phyloP scores from a whole-genome alignment of 1,140 invertebrate genomes.

The Pteromalus puparum region DNA sequence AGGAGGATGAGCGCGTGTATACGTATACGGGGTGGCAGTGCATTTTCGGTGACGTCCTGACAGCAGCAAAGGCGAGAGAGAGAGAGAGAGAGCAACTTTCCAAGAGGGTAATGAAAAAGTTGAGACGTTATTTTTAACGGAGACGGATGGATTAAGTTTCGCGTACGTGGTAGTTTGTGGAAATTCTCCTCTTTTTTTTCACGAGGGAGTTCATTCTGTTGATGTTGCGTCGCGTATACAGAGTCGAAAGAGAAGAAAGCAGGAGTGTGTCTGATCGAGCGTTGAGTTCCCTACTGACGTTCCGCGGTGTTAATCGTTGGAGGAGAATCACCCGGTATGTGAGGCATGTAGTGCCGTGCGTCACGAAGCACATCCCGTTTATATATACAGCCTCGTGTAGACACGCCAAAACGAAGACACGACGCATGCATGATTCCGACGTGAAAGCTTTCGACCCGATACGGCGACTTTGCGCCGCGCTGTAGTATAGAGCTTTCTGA shows the following conservation, averaged over 20 bases:
- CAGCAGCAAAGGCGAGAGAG: neutral
- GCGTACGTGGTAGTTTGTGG: neutral
- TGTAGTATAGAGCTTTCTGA: neutral
- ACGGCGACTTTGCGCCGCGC: neutral
- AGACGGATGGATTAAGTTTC: neutral
- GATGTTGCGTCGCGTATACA: neutral
- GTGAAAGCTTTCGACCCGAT: conserved; percentile 21
- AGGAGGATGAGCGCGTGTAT: neutral
- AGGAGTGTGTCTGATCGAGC: neutral
- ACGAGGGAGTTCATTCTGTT: neutral
- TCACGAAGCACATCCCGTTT: neutral
- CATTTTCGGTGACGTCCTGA: neutral
- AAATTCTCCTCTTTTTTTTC: neutral
- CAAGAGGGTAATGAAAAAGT: neutral
- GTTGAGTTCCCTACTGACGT: neutral
- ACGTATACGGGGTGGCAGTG: neutral
- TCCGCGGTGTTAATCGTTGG: neutral
- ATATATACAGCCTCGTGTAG: neutral
- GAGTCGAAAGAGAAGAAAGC: neutral
- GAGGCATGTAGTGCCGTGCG: neutral
- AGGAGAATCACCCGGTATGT: neutral
- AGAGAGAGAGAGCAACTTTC: neutral
- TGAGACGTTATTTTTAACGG: neutral
- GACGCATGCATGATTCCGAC: conserved; percentile 16
- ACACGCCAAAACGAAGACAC: neutral